Evolutionary conservation across 2,888 invertebrate genomes (phyloP).

Genomic region (Drosophila anceps): DNA sequence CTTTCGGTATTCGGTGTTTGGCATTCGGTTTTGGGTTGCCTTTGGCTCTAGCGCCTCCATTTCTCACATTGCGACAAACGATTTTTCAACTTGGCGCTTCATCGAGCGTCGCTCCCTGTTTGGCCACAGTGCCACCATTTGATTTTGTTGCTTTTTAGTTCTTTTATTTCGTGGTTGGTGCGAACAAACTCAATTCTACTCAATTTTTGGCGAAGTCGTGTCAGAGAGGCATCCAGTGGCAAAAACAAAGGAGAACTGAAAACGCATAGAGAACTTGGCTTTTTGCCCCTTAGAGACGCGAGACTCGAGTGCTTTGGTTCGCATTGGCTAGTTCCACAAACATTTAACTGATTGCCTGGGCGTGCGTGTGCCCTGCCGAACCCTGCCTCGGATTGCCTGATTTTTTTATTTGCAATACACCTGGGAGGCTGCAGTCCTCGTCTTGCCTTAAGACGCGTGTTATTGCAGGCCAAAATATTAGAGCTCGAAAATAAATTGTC

Average conservation of each 20-base stretch:
- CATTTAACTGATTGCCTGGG: slow-evolving; percentile 83
- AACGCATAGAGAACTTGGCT: slow-evolving; percentile 23
- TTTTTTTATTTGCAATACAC: slow-evolving; percentile 85
- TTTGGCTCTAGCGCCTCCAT: slow-evolving; percentile 22
- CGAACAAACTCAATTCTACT: slow-evolving; percentile 59
- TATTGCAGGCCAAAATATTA: slow-evolving; percentile 58
- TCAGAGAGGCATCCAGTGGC: slow-evolving; percentile 22
- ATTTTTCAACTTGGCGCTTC: slow-evolving; percentile 79
- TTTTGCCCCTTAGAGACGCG: slow-evolving; percentile 49
- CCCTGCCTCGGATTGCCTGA: slow-evolving; percentile 56
- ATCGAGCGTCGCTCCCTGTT: slow-evolving; percentile 39
- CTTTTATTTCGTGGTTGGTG: slow-evolving; percentile 52
- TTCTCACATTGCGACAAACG: slow-evolving; percentile 75
- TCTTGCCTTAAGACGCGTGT: slow-evolving; percentile 20
- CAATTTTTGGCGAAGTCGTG: slow-evolving; percentile 58
- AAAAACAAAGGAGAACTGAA: slow-evolving; percentile 4
- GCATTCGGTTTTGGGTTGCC: slow-evolving; percentile 10
- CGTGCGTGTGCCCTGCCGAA: slow-evolving; percentile 56
- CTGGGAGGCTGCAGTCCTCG: slow-evolving; percentile 70
- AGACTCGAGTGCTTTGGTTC: slow-evolving; percentile 42
- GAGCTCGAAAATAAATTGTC: slow-evolving; percentile 83
- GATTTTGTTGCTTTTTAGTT: slow-evolving; percentile 49
- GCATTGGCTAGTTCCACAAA: slow-evolving; percentile 75
- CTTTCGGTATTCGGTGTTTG: slow-evolving; percentile 4
- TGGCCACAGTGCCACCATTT: slow-evolving; percentile 31